A percentile compares a stretch with the other conserved stretches of the same genome.
These are phyloP conservation scores for Drosophila nigricruria DNA, from an alignment of 2,888 invertebrate genomes.

Conservation along the genomic window DNA sequence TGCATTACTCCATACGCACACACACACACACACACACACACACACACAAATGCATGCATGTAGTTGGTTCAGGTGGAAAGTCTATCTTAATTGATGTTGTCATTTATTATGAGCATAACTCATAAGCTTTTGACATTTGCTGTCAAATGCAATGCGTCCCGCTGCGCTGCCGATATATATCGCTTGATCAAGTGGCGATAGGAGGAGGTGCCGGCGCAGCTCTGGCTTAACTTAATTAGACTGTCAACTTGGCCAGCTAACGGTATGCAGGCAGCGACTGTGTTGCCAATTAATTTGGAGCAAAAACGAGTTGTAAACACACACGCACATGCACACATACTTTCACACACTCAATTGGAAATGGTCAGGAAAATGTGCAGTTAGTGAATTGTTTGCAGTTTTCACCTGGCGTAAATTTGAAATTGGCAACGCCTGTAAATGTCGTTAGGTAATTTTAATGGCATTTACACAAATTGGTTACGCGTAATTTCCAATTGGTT, in stretches of 20 bases:
- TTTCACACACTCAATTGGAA: no score
- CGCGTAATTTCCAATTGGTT: no score
- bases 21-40: no score
- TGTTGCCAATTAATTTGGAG: constrained; percentile 25
- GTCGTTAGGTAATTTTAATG: no score
- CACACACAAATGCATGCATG: background rate
- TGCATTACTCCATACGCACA: background rate
- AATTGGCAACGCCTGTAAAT: no score
- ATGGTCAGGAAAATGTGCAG: no score
- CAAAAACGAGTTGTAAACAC: constrained; percentile 30
- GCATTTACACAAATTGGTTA: no score
- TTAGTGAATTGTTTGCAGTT: no score
- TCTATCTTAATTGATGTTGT: constrained; percentile 29
- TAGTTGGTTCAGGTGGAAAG: background rate
- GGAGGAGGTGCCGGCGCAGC: background rate
- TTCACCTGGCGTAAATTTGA: no score
- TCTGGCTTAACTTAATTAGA: constrained; percentile 22
- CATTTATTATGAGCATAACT: constrained; percentile 37
- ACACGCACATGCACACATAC: no score
- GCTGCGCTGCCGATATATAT: constrained; percentile 31
- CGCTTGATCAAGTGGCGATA: no score
- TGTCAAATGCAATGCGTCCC: constrained; percentile 4
- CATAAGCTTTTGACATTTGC: constrained; percentile 27
- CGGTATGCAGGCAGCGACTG: constrained; percentile 23
- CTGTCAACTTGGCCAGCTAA: constrained; percentile 36